Base-by-base conservation (phyloP, 2,888 invertebrate species). In the Synanthedon vespiformis region DNA sequence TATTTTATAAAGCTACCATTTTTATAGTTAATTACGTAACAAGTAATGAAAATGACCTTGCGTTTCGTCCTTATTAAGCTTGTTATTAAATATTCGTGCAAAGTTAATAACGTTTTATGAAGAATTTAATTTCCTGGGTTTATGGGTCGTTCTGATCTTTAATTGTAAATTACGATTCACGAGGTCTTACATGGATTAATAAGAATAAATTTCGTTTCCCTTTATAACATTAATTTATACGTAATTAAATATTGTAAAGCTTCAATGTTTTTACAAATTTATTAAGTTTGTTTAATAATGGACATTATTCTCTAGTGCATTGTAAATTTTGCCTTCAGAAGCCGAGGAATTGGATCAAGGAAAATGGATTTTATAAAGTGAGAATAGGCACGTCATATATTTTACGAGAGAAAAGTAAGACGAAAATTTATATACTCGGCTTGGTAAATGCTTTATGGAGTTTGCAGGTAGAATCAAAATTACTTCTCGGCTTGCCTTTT, bases 41-140 rank as follows among this genome's bases (percentile, higher is more conserved):
- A 44, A n/a, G 14, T 12, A 44, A 14, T 44, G 44, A 44, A 44
- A 12, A 44, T 44, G 44, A 44, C 44, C 14, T 44, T 44, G 14
- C 44, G 44, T 13, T 44, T 44, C 14, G 44, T 14, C 44, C 44
- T 44, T 44, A 44, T 44, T 13, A n/a, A 44, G 44, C 44, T 14
- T 44, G 51, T 56, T 55, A 57, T 57, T 56, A 44, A 56, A 56
- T 55, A 57, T 57, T 58, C 51, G 40, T 53, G 49, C 22, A 53
- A 54, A 56, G 52, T 56, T 58, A 58, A 58, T 58, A 56, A 54
- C 52, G 57, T 48, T 54, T 56, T 54, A 54, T 56, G 57, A 57
- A 57, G 57, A 57, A 55, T 56, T 55, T 56, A 54, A 58, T 58
- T 58, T 58, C 55, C 56, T 57, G 54, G 55, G 52, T 56, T 54